Evolutionary conservation across 2,797 vertebrate genomes (phyloP).

Genomic region (Lophius americanus): DNA sequence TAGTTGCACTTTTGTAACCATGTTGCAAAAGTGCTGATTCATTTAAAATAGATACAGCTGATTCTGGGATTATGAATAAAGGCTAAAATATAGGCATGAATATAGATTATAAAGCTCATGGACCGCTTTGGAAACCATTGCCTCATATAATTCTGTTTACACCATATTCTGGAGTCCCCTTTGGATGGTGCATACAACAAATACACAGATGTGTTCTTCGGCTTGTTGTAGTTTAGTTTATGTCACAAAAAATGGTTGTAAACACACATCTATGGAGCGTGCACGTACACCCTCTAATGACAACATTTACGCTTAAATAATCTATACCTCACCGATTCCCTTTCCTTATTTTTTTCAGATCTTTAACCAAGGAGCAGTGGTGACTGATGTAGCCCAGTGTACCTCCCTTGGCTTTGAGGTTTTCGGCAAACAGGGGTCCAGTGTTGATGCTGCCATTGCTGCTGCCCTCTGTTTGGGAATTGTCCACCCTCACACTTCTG

Average conservation of each 20-base stretch:
- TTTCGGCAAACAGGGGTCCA: conserved; percentile 90
- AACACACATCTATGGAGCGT: no score
- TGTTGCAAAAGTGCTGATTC: conserved; percentile 8
- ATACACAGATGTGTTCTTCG: no score
- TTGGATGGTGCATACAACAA: no score
- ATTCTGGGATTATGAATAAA: conserved; percentile 17
- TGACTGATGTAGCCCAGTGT: conserved; percentile 91
- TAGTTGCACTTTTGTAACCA: not conserved
- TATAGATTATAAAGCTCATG: no score
- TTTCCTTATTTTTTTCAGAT: conserved; percentile 77
- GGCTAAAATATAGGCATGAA: no score
- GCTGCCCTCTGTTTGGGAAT: conserved; percentile 92
- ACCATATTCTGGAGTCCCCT: no score
- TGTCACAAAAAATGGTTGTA: no score
- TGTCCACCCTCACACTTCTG: conserved; percentile 93
- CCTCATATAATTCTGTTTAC: no score
- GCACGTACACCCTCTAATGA: no score
- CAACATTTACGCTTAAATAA: no score
- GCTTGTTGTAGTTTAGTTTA: no score
- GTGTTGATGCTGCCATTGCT: conserved; percentile 92
- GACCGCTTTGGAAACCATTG: no score
- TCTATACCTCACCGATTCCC: not conserved
- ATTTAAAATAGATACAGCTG: not conserved
- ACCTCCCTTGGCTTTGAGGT: conserved; percentile 90
- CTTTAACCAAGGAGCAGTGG: conserved; percentile 92